phyloP scores from a whole-genome alignment of 2,888 invertebrate genomes.

The Tetropium fuscum region DNA sequence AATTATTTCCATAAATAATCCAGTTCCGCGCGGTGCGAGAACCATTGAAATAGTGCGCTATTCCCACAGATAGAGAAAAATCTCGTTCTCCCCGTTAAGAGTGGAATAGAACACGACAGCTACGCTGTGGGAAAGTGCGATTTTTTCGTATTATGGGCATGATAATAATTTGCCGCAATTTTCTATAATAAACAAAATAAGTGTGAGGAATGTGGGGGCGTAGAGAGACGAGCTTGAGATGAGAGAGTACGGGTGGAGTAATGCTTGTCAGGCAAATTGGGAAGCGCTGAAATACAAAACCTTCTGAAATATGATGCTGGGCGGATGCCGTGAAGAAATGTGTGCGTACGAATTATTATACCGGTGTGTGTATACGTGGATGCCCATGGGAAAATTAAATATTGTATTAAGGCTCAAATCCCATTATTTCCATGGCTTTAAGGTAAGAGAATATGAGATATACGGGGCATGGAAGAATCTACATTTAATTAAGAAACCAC shows the following conservation, averaged over 20 bases:
- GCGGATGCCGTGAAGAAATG: constrained; percentile 17
- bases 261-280: constrained; percentile 57
- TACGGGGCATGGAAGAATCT: no score
- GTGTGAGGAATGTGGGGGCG: constrained; percentile 45
- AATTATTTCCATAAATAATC: neutral
- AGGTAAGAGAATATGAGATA: no score
- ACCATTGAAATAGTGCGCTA: neutral
- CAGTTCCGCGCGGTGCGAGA: neutral
- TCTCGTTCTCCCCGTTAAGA: neutral
- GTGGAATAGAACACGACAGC: constrained; percentile 6
- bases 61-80: constrained; percentile 6
- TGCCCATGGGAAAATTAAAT: no score
- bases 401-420: no score
- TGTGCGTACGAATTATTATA: constrained; percentile 6
- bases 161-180: constrained; percentile 51
- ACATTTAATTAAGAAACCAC: no score
- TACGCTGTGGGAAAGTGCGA: constrained; percentile 19
- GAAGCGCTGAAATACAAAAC: constrained; percentile 46
- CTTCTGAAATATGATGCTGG: constrained; percentile 31
- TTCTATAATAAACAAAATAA: constrained; percentile 53
- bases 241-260: constrained; percentile 53
- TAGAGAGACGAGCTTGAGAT: constrained; percentile 40
- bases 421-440: no score
- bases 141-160: constrained; percentile 25
- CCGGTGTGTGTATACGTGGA: constrained; percentile 2